Evolutionary conservation across 2,888 invertebrate genomes (phyloP), one percentile per base, ranked within the genome.

Genomic region (Drosophila conformis): DNA sequence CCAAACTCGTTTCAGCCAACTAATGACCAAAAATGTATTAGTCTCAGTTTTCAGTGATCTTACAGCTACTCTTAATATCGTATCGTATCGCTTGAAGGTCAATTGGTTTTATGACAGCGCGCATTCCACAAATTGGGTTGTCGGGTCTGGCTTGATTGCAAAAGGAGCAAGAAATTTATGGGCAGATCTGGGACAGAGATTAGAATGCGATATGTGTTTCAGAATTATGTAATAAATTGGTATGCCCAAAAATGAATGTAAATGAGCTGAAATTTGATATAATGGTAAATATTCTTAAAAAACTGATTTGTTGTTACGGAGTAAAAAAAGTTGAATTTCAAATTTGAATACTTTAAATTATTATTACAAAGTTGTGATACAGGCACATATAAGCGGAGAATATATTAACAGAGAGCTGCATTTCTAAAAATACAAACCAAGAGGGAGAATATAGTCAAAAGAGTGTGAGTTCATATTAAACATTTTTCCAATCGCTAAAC

Each of bases 11-110:
- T 88, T 72, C 73, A 73, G 73, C 82, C 87, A 82, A 72, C 76
- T 89, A 84, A 89, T 84, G 79, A 75, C 76, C 83, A 83, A 81
- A 83, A 80, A 68, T 87, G 77, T 82, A 82, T 89, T 79, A 77
- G 80, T 60, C 78, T 74, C 52, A 51, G 69, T 65, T 73, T 67
- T 76, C 68, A 73, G 27, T 56, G 61, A 62, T 73, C 57, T 61
- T 70, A 70, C 62, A 60, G 62, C 56, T 38, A 58, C 51, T 53
- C 31, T 66, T 60, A 73, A 79, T 25, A 73, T 64, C 51, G 42
- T 25, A 73, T 64, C 51, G 42, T 42, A 71, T 27, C 65, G 73
- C 72, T 82, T 87, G 89, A 85, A 85, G 87, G 89, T 89, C 85
- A 89, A 82, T 87, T 82, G 85, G 38, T 67, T 81, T 78, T 73